Percentiles rank a stretch among this genome's conserved stretches.
These are phyloP conservation scores for Dioctria rufipes DNA, from an alignment of 2,888 invertebrate genomes.

Conservation along the genomic window DNA sequence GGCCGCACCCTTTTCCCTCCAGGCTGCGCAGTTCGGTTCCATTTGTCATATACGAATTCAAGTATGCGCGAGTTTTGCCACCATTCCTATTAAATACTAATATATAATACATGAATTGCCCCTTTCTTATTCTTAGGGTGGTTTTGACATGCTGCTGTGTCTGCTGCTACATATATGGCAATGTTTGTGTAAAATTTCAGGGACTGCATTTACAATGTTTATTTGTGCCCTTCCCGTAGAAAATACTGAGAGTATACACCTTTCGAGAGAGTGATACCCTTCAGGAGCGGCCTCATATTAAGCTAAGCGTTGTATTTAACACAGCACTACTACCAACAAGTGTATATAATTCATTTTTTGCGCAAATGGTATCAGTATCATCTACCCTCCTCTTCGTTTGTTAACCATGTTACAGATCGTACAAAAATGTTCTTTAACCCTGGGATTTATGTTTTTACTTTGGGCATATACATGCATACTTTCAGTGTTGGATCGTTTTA, in stretches of 20 bases:
- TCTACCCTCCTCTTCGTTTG: conserved; percentile 20
- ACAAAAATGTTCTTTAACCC: conserved; percentile 27
- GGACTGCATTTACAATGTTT: conserved; percentile 35
- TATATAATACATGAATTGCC: conserved; percentile 16
- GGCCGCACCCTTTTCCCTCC: conserved; percentile 52
- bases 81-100: conserved; percentile 12
- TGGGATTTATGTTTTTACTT: conserved; percentile 53
- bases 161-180: neutral
- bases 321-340: neutral
- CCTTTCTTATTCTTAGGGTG: conserved; percentile 32
- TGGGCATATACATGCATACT: conserved; percentile 15
- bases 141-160: conserved; percentile 21
- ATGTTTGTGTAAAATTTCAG: conserved; percentile 19
- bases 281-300: no score
- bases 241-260: neutral
- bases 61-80: conserved; percentile 40
- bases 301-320: neutral
- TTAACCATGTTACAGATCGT: neutral
- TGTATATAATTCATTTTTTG: neutral
- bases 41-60: conserved; percentile 26
- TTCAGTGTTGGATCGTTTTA: conserved; percentile 40
- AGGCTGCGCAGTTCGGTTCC: conserved; percentile 27
- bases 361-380: neutral
- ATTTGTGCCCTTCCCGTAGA: conserved; percentile 35
- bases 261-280: no score